These are phyloP conservation scores for Accipiter virgatus DNA, from an alignment of 2,113 vertebrate genomes.

Conservation along the genomic window DNA sequence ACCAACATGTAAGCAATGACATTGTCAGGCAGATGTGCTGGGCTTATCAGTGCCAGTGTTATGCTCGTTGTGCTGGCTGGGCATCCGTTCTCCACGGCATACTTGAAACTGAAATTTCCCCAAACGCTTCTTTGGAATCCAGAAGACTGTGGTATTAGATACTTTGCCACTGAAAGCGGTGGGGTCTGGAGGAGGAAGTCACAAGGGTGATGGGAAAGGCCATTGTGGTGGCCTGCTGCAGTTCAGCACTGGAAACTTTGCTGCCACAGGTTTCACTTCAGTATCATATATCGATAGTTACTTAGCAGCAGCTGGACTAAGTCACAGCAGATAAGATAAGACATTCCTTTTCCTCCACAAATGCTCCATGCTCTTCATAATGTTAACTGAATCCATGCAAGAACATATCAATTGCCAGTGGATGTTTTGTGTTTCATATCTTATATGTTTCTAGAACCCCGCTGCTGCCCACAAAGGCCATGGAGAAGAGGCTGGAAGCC, in stretches of 20 bases:
- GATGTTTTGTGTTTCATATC: constrained; percentile 14
- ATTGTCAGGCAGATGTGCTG: not conserved
- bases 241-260: not conserved
- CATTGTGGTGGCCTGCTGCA: not conserved
- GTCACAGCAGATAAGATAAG: constrained; percentile 25
- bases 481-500: constrained; percentile 76
- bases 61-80: not conserved
- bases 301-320: constrained; percentile 20
- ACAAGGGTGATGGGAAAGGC: not conserved
- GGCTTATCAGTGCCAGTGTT: not conserved
- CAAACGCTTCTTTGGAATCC: not conserved
- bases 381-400: not conserved
- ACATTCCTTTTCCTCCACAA: not conserved
- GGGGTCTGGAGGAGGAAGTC: not conserved
- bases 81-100: not conserved
- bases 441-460: constrained; percentile 50
- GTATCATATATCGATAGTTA: not conserved
- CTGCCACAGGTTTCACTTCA: not conserved
- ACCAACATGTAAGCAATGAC: not conserved
- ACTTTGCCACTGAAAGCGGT: not conserved
- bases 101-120: not conserved
- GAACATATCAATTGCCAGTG: not conserved
- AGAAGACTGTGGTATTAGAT: not conserved
- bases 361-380: not conserved
- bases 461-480: constrained; percentile 69